phyloP scores from a whole-genome alignment of 2,888 invertebrate species.

The Ashinkailepas kermadecensis region DNA sequence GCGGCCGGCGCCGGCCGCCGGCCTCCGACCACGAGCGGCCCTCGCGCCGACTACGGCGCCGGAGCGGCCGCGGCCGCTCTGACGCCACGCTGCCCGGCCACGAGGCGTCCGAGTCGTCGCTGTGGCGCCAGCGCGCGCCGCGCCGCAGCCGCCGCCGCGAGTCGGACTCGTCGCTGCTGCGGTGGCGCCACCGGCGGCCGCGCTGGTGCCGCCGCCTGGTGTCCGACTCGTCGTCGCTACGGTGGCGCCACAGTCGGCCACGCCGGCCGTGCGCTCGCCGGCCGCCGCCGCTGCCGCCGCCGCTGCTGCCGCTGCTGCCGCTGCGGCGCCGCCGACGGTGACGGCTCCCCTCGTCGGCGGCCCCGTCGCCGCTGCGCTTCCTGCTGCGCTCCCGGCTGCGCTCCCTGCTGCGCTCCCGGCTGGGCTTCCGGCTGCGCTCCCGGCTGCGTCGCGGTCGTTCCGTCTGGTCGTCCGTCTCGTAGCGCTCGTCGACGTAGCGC shows the following conservation, averaged over 20 bases:
- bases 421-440: neutral
- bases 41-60: neutral
- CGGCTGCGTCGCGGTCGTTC: neutral
- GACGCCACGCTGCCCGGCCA: constrained; percentile 4
- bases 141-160: neutral
- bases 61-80: neutral
- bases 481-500: neutral
- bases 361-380: neutral
- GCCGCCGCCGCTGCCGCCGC: too few relatives aligned
- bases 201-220: neutral
- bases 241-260: neutral
- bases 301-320: neutral
- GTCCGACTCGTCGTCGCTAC: neutral
- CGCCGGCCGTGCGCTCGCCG: too few relatives aligned
- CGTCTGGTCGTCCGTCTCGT: neutral
- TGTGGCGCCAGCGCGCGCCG: neutral
- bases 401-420: neutral
- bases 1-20: neutral
- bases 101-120: neutral
- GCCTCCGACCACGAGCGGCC: constrained; percentile 1
- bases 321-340: neutral
- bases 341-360: neutral
- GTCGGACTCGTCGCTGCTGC: neutral
- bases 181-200: neutral
- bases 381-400: neutral